Evolutionary conservation across 2,888 invertebrate genomes (phyloP).

Genomic region (Amphipyra tragopoginis): DNA sequence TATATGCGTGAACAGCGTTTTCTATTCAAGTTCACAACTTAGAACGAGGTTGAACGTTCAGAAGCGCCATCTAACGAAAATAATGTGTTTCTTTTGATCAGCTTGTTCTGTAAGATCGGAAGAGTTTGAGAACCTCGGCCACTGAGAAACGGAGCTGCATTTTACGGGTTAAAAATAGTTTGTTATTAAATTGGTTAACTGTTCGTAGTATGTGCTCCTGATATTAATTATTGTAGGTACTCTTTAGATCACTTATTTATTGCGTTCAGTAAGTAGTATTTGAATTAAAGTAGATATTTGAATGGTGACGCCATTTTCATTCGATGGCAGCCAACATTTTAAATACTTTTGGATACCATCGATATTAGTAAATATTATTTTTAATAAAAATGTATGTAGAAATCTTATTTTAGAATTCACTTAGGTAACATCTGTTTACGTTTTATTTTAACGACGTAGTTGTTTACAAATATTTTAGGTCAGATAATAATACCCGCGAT

Average conservation of each 20-base stretch:
- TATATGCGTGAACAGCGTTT: not conserved
- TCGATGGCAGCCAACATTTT: no score
- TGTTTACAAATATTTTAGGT: conserved; percentile 14
- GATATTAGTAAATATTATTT: no score
- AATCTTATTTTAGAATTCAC: not conserved
- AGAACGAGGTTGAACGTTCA: not conserved
- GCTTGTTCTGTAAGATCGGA: not conserved
- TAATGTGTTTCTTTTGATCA: conserved; percentile 2
- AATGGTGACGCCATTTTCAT: no score
- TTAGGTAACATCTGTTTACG: not conserved
- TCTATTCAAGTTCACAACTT: conserved; percentile 23
- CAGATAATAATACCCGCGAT: conserved; percentile 3
- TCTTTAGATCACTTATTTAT: no score
- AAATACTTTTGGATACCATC: no score
- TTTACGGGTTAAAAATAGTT: conserved; percentile 5
- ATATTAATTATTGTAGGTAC: not conserved
- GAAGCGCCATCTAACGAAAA: conserved; percentile 48
- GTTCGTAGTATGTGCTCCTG: not conserved
- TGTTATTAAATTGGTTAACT: not conserved
- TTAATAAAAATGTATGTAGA: not conserved
- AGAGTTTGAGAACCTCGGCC: conserved; percentile 24
- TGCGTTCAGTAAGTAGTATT: no score
- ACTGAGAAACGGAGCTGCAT: conserved; percentile 10
- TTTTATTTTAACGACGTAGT: not conserved
- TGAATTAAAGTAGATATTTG: no score